Evolutionary conservation across 2,797 vertebrate genomes (phyloP).

Genomic region (Hyperoplus lanceolatus): DNA sequence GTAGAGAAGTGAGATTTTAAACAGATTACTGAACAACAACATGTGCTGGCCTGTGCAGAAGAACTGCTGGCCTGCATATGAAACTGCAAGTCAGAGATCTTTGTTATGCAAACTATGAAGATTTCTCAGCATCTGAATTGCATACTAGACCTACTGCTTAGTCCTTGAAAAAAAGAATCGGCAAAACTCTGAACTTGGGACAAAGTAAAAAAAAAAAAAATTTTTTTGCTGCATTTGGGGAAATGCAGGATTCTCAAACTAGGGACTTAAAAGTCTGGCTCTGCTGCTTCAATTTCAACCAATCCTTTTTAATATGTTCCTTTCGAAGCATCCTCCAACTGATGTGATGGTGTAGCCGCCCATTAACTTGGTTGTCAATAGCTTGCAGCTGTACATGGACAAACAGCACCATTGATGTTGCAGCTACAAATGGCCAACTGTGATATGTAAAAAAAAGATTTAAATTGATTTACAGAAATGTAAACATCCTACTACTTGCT

Average conservation of each 20-base stretch:
- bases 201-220: neutral
- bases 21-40: conserved; percentile 37
- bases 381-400: conserved; percentile 12
- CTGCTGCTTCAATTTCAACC: neutral
- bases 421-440: conserved; percentile 3
- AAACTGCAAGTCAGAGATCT: conserved; percentile 20
- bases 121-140: neutral
- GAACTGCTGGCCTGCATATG: conserved; percentile 40
- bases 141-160: neutral
- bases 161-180: neutral
- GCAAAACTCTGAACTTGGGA: neutral
- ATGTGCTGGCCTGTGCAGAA: conserved; percentile 41
- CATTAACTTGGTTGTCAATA: neutral
- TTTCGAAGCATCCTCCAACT: neutral
- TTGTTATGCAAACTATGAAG: neutral
- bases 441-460: neutral
- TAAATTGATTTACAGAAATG: neutral
- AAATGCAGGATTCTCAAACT: neutral
- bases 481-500: neutral
- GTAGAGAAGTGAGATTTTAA: conserved; percentile 22
- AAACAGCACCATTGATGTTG: neutral
- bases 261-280: neutral
- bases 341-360: neutral
- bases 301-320: neutral
- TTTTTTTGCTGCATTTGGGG: neutral